A percentile compares a stretch with the other conserved stretches of the same genome.
phyloP scores from a whole-genome alignment of 2,113 vertebrate genomes.

The Corydoras maculifer region DNA sequence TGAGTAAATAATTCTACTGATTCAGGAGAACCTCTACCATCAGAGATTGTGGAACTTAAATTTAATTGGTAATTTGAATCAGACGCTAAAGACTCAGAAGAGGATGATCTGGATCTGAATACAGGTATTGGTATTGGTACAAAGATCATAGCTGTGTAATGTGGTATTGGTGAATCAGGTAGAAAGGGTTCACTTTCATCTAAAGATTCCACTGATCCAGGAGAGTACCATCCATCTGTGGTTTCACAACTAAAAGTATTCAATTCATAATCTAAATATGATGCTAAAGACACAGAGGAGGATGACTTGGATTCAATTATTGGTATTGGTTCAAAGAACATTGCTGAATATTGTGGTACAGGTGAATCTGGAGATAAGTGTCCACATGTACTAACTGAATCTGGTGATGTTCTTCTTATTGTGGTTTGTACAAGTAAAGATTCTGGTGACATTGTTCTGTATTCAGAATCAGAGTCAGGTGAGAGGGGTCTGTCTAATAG shows the following conservation, averaged over 20 bases:
- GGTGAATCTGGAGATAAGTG: slow-evolving; percentile 13
- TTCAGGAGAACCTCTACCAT: slow-evolving; percentile 32
- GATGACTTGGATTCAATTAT: slow-evolving; percentile 14
- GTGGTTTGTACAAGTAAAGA: neutral
- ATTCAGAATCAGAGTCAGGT: slow-evolving; percentile 38
- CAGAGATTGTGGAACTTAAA: neutral
- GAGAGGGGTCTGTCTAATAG: slow-evolving; percentile 33
- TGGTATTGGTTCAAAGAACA: slow-evolving; percentile 4
- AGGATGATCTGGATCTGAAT: slow-evolving; percentile 15
- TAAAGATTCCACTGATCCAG: slow-evolving; percentile 34
- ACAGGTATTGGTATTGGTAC: slow-evolving; percentile 4
- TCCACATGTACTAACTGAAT: slow-evolving; percentile 24
- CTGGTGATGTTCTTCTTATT: slow-evolving; percentile 26
- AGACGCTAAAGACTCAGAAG: slow-evolving; percentile 28
- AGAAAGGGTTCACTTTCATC: slow-evolving; percentile 33
- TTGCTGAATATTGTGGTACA: slow-evolving; percentile 34
- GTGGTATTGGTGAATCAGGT: slow-evolving; percentile 48
- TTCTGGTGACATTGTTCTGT: slow-evolving; percentile 36
- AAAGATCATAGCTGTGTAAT: slow-evolving; percentile 14
- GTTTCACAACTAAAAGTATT: neutral
- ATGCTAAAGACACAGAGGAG: slow-evolving; percentile 22
- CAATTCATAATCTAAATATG: slow-evolving; percentile 25
- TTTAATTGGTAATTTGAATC: slow-evolving; percentile 20
- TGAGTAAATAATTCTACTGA: slow-evolving; percentile 27
- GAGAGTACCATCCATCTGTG: slow-evolving; percentile 15